Evolutionary conservation across 2,797 vertebrate species (phyloP), one percentile per base, ranked within the genome.

Genomic region (Tamandua tetradactyla): DNA sequence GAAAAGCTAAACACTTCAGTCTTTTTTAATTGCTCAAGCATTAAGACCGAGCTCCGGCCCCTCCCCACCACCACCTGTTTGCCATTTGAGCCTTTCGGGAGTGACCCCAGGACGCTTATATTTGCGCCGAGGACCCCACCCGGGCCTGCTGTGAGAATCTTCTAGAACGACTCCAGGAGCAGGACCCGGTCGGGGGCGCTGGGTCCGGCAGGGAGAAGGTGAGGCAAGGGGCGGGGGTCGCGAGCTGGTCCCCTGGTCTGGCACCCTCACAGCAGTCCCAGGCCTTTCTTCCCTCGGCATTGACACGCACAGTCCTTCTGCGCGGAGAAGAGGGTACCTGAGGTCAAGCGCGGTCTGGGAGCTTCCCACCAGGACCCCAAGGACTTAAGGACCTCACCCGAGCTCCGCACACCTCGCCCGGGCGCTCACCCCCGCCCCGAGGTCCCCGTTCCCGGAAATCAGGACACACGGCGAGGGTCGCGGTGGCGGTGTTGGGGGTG

Each of bases 311-410:
- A 2, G 62, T 35, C 49, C 18, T 40, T 62, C 49, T 40, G 64
- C 15, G 49, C 12, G 55, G 44, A 59, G 49, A 75, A 23, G 61
- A 27, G 7, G 42, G 7, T 52, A 52, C 7, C 4, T 14, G 40
- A 74, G 40, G 37, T 49, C 32, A 69, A 68, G 59, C 71, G 61
- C 64, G 22, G 15, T 15, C 68, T 32, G 22, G 22, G 23, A 20
- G 59, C 47, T 47, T 75, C n/a, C n/a, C 25, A n/a, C 81, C 66
- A 22, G 66, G 13, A 11, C 18, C 66, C 78, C 76, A 35, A 6
- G 6, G n/a, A 18, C 82, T 3, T 11, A 25, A 1, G 35, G 4
- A 64, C n/a, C 11, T 49, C 35, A 10, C 40, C 5, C 0, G 40
- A 13, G 59, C 49, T n/a, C 37, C 30, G 25, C n/a, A 18, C 4